Evolutionary conservation across 1,140 invertebrate genomes (phyloP).

Genomic region (Parasteatoda tepidariorum): DNA sequence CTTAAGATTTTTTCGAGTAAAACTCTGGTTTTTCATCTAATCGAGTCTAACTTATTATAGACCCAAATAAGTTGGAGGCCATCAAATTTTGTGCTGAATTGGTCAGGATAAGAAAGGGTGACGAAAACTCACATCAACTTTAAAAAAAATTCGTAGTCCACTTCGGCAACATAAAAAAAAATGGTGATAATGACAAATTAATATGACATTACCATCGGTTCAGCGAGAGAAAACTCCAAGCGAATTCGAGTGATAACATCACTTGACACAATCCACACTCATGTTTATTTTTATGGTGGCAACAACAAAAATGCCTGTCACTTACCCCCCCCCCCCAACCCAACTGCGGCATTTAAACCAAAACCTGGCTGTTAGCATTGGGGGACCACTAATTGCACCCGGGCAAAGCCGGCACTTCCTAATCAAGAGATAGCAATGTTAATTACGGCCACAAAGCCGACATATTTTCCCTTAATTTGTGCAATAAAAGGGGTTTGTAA

Average conservation of each 20-base stretch:
- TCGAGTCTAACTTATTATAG: too few species aligned
- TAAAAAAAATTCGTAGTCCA: too few species aligned
- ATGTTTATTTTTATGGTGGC: slow-evolving; percentile 33
- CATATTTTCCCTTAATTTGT: slow-evolving; percentile 61
- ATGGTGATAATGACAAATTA: neutral
- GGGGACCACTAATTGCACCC: slow-evolving; percentile 58
- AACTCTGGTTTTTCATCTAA: too few species aligned
- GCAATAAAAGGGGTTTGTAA: slow-evolving; percentile 59
- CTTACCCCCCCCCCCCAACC: neutral
- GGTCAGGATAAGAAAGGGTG: neutral
- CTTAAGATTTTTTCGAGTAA: too few species aligned
- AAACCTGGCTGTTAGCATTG: slow-evolving; percentile 45
- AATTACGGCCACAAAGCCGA: slow-evolving; percentile 59
- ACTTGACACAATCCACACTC: slow-evolving; percentile 50
- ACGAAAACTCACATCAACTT: neutral
- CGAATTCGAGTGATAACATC: slow-evolving; percentile 39
- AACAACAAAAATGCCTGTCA: slow-evolving; percentile 28
- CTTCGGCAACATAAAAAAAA: neutral
- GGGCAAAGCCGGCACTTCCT: slow-evolving; percentile 37
- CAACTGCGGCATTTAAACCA: slow-evolving; percentile 45
- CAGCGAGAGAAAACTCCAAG: neutral
- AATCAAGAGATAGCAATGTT: slow-evolving; percentile 62
- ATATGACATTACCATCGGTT: neutral
- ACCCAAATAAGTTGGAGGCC: too few species aligned
- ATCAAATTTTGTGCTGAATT: too few species aligned